phyloP scores from a whole-genome alignment of 2,797 vertebrate genomes.

The Allobates femoralis region DNA sequence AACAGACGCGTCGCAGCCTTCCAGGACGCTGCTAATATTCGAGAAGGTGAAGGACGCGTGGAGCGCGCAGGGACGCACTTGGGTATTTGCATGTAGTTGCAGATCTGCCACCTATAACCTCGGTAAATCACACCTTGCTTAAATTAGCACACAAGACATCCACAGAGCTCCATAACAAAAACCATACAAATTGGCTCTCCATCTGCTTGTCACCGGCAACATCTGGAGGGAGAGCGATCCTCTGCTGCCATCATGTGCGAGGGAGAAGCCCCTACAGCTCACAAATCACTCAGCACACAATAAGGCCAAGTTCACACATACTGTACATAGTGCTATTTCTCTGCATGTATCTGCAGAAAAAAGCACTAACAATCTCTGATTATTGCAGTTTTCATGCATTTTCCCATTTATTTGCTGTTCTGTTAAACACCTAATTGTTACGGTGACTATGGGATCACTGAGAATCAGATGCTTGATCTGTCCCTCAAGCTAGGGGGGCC shows the following conservation, averaged over 20 bases:
- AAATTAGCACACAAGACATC: conserved; percentile 40
- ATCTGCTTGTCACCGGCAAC: conserved; percentile 6
- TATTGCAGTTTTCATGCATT: too few species aligned
- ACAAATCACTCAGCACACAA: neutral
- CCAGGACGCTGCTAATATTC: neutral
- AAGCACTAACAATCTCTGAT: too few species aligned
- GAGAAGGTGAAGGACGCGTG: neutral
- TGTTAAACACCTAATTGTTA: too few species aligned
- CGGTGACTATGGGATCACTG: too few species aligned
- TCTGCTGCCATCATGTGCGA: conserved; percentile 50
- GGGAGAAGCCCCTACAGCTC: neutral
- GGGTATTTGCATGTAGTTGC: conserved; percentile 9
- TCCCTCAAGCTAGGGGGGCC: too few species aligned
- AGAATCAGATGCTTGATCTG: too few species aligned
- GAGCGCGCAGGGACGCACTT: neutral
- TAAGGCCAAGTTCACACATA: too few species aligned
- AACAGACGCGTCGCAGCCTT: conserved; percentile 14
- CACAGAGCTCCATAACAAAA: conserved; percentile 22
- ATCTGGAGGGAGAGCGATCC: neutral
- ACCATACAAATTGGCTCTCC: conserved; percentile 20
- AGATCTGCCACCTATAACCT: conserved; percentile 7
- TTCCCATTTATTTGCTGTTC: too few species aligned
- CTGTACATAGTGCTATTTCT: too few species aligned
- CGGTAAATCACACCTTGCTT: conserved; percentile 41
- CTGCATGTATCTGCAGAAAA: too few species aligned